Evolutionary conservation across 2,113 vertebrate genomes (phyloP).

Genomic region (Sceloporus undulatus): DNA sequence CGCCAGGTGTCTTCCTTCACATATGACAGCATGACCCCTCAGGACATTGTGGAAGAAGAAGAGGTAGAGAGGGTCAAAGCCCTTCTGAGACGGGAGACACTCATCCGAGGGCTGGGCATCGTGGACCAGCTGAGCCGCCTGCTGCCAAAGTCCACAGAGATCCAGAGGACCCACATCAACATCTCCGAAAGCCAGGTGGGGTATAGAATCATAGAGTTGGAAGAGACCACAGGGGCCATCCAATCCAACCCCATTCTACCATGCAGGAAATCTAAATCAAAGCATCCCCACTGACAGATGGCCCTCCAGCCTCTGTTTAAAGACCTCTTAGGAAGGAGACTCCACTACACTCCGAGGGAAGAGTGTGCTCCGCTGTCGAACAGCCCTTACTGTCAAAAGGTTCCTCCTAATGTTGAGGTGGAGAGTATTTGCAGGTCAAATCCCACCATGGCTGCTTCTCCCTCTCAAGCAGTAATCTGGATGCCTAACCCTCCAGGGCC

Average conservation of each 20-base stretch:
- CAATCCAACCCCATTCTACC: too few species aligned
- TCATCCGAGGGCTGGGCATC: conserved; percentile 77
- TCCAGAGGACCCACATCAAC: not conserved
- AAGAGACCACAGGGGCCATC: too few species aligned
- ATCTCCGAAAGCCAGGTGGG: conserved; percentile 63
- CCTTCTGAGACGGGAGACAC: conserved; percentile 73
- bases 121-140: conserved; percentile 68
- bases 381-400: too few species aligned
- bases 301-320: too few species aligned
- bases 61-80: conserved; percentile 73
- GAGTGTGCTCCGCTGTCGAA: too few species aligned
- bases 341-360: too few species aligned
- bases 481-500: too few species aligned
- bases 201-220: too few species aligned
- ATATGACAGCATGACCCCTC: conserved; percentile 74
- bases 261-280: too few species aligned
- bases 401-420: conserved; percentile 58
- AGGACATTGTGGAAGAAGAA: conserved; percentile 77
- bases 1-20: conserved; percentile 2
- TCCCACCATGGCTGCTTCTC: too few species aligned
- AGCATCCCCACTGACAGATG: too few species aligned
- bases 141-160: conserved; percentile 31
- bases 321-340: too few species aligned
- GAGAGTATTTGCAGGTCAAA: not conserved
- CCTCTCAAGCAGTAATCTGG: not conserved